Evolutionary conservation across 2,888 invertebrate genomes (phyloP).

Genomic region (Ochropleura leucogaster): DNA sequence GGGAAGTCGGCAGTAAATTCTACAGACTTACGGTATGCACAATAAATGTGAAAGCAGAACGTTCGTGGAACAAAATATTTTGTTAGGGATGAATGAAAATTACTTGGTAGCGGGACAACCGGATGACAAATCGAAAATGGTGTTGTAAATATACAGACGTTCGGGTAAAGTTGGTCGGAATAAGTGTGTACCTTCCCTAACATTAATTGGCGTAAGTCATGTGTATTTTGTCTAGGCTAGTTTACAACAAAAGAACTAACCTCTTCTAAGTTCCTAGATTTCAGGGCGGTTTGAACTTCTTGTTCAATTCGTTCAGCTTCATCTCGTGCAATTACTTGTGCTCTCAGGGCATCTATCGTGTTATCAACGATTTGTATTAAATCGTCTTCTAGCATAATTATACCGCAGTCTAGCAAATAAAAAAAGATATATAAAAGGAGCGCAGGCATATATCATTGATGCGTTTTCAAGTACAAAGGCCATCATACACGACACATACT

Average conservation of each 20-base stretch:
- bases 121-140: not conserved
- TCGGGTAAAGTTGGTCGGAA: not conserved
- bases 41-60: too few relatives aligned
- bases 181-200: not conserved
- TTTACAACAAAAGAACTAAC: slow-evolving; percentile 30
- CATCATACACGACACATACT: not conserved
- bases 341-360: slow-evolving; percentile 78
- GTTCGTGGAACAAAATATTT: too few relatives aligned
- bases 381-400: slow-evolving; percentile 73
- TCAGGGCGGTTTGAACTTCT: slow-evolving; percentile 68
- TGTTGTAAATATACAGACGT: not conserved
- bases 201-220: not conserved
- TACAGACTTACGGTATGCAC: too few relatives aligned
- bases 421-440: not conserved
- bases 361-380: slow-evolving; percentile 72
- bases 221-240: not conserved
- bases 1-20: too few relatives aligned
- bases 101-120: not conserved
- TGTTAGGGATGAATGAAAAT: too few relatives aligned
- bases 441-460: not conserved
- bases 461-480: not conserved
- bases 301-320: slow-evolving; percentile 73
- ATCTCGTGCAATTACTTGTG: slow-evolving; percentile 76
- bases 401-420: slow-evolving; percentile 78
- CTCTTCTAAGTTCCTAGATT: slow-evolving; percentile 59